Conservation (phyloP, 2,113 vertebrate species). For the Cyphomyrus plagiostoma region DNA sequence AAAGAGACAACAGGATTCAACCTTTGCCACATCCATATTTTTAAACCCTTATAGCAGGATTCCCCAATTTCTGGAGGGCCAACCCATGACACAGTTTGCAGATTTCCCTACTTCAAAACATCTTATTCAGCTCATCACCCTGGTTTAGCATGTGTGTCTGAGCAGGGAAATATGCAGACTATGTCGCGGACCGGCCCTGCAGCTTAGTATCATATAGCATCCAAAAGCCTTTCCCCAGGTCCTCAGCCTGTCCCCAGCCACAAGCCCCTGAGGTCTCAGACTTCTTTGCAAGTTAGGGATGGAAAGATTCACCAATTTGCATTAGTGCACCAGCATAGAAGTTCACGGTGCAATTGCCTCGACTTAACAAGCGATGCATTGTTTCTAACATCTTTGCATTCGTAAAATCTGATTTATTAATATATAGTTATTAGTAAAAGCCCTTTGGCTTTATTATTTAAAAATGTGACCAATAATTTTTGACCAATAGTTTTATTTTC, state of each 20-base stretch:
- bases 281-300: neutral
- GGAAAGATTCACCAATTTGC: neutral
- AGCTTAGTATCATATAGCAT: neutral
- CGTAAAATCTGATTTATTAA: neutral
- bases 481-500: neutral
- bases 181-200: neutral
- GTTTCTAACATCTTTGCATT: neutral
- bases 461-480: too few species aligned
- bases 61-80: neutral
- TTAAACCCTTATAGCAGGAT: neutral
- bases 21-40: neutral
- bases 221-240: neutral
- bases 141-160: neutral
- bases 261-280: neutral
- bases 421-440: neutral
- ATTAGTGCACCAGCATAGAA: neutral
- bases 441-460: neutral
- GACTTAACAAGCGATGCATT: neutral
- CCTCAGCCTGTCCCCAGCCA: neutral
- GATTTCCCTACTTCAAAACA: neutral
- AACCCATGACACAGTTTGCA: neutral
- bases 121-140: neutral
- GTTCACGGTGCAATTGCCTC: neutral
- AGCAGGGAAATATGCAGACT: neutral
- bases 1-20: constrained; percentile 22